Evolutionary conservation across 1,140 invertebrate genomes (phyloP), one percentile per base, ranked within the genome.

Genomic region (Macrostomum lignano): DNA sequence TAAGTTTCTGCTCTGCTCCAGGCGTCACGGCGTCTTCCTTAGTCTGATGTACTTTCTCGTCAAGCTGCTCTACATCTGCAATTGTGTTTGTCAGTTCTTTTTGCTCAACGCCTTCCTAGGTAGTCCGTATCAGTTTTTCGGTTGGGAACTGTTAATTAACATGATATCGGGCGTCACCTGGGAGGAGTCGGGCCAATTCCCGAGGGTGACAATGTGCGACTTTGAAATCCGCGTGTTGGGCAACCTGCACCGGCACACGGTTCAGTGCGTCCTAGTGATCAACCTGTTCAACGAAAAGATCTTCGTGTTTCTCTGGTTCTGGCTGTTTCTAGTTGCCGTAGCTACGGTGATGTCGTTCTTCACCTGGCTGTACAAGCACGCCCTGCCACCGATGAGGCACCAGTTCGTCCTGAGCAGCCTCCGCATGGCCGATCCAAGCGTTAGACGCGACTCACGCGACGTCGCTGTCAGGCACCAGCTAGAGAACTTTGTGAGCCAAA

Each of bases 221-320:
- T 39, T 44, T 21, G 33, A 47, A 20, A 39, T 49, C 9, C 31
- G 46, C 17, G 38, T 36, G 17, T 30, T 49, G 1, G 45, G 33
- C 7, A 44, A 56, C 33, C 40, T 53, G 10, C 55, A 56, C 39
- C 39, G 46, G 9, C 54, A 58, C 43, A 56, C 53, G 1, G 55
- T 58, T 19, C 62, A 63, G 40, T 64, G 62, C 38, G 61, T 63
- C 11, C 44, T 64, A 35, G 61, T 61, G 17, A 64, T 64, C 41
- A 64, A 64, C 39, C 48, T 64, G 19, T 64, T 64, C 47, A 64
- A 64, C 43, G 62, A 64, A 43, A 64, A 64, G 42, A 62, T 64
- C 36, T 64, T 62, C 48, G 37, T 49, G 3, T 48, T 58, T 33
- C 46, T 58, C 23, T 58, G 54, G 54, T 58, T 58, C 37, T 58